Conservation (phyloP, 2,888 invertebrate species). For the Halocaridina rubra region DNA sequence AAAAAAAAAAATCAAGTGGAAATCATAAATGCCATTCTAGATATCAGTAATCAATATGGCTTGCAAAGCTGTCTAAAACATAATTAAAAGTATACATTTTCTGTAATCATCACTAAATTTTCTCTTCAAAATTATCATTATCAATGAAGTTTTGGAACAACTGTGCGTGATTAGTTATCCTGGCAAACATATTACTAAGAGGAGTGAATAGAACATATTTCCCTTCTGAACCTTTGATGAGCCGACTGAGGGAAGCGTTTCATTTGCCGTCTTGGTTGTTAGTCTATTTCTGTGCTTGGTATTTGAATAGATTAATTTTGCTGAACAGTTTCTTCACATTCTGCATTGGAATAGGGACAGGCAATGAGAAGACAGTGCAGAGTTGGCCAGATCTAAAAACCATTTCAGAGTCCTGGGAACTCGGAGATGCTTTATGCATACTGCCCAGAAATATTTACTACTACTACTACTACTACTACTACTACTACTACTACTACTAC, state of each 20-base stretch:
- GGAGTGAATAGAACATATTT: constrained; percentile 1
- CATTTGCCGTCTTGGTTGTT: background rate
- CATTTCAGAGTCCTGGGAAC: no score
- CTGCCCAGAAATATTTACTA: no score
- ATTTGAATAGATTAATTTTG: constrained; percentile 2
- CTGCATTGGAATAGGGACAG: background rate
- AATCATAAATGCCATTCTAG: background rate
- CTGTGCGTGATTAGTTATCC: background rate
- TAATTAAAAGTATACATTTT: background rate
- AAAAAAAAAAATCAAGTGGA: background rate
- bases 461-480: background rate
- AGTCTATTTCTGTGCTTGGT: background rate
- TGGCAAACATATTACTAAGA: background rate
- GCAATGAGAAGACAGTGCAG: background rate
- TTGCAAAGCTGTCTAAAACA: background rate
- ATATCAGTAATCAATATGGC: background rate
- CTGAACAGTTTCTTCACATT: background rate
- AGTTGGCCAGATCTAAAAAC: background rate
- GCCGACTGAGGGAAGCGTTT: background rate
- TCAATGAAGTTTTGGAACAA: background rate
- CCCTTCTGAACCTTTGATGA: background rate
- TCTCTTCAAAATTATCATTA: no score
- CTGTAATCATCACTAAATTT: background rate
- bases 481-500: background rate
- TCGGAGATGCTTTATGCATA: no score